Conservation (phyloP, 1,140 invertebrate species). For the Listronotus bonariensis region DNA sequence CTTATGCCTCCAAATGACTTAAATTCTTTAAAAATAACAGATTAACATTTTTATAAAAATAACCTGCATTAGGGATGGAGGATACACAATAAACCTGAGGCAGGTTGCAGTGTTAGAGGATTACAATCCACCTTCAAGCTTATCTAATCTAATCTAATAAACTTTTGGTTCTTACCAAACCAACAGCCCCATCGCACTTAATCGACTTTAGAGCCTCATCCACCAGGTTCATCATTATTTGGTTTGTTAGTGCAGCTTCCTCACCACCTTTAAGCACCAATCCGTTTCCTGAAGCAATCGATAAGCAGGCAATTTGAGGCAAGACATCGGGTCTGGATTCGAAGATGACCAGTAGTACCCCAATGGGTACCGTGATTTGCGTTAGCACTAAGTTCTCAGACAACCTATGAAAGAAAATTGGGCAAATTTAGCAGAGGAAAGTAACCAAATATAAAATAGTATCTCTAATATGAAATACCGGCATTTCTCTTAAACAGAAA, state of each 20-base stretch:
- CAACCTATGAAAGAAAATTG: background rate
- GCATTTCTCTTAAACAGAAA: too few relatives aligned
- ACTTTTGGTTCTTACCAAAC: slow-evolving; percentile 15
- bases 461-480: too few relatives aligned
- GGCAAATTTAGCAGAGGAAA: too few relatives aligned
- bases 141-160: too few relatives aligned
- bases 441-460: too few relatives aligned
- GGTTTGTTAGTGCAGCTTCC: slow-evolving; percentile 92
- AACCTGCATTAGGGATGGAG: too few relatives aligned
- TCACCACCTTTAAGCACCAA: slow-evolving; percentile 95
- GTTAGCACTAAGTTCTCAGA: background rate
- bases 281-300: slow-evolving; percentile 96
- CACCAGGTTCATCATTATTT: slow-evolving; percentile 87
- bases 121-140: too few relatives aligned
- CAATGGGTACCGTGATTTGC: slow-evolving; percentile 80
- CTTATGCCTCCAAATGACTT: too few relatives aligned
- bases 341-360: slow-evolving; percentile 96
- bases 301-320: slow-evolving; percentile 96
- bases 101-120: too few relatives aligned
- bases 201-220: slow-evolving; percentile 84
- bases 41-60: too few relatives aligned
- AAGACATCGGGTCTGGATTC: slow-evolving; percentile 97
- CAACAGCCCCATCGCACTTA: slow-evolving; percentile 63
- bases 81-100: too few relatives aligned
- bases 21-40: too few relatives aligned